Base-by-base conservation (phyloP, 2,113 vertebrate genomes). In the Caretta caretta region DNA sequence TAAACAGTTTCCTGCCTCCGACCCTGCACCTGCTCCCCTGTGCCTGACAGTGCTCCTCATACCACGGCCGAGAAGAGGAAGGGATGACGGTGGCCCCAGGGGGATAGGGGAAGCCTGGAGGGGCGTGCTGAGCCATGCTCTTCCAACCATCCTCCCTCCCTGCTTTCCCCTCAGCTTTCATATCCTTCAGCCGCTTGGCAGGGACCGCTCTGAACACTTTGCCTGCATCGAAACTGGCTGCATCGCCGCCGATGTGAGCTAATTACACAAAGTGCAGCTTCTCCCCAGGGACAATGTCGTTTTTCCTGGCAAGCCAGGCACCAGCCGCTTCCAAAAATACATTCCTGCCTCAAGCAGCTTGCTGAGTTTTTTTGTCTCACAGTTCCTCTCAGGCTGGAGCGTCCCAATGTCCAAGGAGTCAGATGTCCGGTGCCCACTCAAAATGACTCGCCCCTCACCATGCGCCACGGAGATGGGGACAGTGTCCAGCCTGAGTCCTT, bases 1-100 rank as follows among this genome's bases (percentile, higher is more conserved):
- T 8, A 54, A 96, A 94, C 50, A 42, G 22, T 88, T 97, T 84
- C 92, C 89, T 65, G 95, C 96, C 89, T 88, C 85, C 94, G 93
- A 72, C 59, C 90, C 62, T 94, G 91, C 92, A 87, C 96, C 95
- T 97, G 91, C 84, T 86, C n/a, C 88, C 6, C 87, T 0, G 0
- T 46, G 65, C 86, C 1, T 86, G 78, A 42, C 20, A 48, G 29
- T 29, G 29, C 2, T 38, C 80, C 83, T 79, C 48, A 2, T 5
- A 42, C 35, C 3, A 2, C 27, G 29, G 27, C 13, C 35, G 25
- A n/a, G 35, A 42, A 48, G 54, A 8, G 79, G 29, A 84, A 54
- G 38, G 83, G 35, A 6, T 10, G 51, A 62, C 10, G 62, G 10
- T 20, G 54, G 35, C 2, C 9, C 12, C 3, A 1, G 8, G 16